Evolutionary conservation across 2,797 vertebrate species (phyloP), one percentile per base, ranked within the genome.

Genomic region (Argentina silus): DNA sequence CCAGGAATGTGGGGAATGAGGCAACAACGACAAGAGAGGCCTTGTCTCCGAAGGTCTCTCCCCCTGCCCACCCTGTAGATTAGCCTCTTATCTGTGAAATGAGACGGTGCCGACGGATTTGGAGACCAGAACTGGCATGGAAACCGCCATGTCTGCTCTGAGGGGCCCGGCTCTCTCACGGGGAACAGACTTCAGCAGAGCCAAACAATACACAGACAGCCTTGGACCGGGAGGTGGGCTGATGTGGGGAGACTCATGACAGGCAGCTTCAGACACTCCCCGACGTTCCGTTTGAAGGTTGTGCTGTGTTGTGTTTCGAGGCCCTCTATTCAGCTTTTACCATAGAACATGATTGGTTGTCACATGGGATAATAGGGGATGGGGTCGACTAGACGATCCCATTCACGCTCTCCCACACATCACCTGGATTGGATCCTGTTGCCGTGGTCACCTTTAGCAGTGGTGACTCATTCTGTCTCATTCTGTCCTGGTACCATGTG

Each of bases 31-130:
- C 92, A 93, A 91, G 83, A 88, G 85, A 76, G 83, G 79, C 88
- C 89, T 60, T 92, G 91, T 91, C 76, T 86, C 83, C 76, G 78
- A 73, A 62, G 81, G 73, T 86, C 84, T 83, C 86, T 86, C 90
- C 88, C 78, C 50, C 82, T 86, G 85, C 88, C 86, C 87, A 87
- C 85, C 86, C 82, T 84, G 82, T 84, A 88, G 89, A 89, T 91
- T 90, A 91, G 89, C 80, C 84, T 88, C 88, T 92, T 93, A 92
- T 92, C 91, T 91, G 83, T 83, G 88, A 93, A 91, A 93, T 91
- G 90, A 93, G 88, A 92, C 85, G 64, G 86, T 88, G 91, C 84
- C 48, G 89, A 93, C 79, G 76, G 89, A 91, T 91, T 88, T 91
- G 88, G 85, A 89, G 88, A 88, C 84, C 84, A 87, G 81, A 84